phyloP scores from a whole-genome alignment of 1,140 invertebrate species.

The Arion vulgaris region DNA sequence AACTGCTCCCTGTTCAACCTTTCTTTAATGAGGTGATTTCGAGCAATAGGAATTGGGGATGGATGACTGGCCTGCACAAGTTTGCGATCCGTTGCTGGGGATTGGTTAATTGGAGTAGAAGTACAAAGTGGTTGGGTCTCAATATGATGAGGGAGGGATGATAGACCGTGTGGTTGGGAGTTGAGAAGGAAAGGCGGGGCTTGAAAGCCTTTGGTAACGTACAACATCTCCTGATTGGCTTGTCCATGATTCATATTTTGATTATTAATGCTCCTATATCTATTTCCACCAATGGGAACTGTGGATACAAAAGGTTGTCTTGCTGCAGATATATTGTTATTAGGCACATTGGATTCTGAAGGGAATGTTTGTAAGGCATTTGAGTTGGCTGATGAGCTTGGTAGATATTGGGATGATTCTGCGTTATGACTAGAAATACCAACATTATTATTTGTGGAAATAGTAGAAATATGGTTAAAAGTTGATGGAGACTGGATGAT shows the following conservation, averaged over 20 bases:
- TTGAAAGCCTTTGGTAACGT: constrained; percentile 7
- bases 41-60: background rate
- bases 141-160: background rate
- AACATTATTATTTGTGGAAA: background rate
- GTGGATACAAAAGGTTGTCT: background rate
- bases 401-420: background rate
- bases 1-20: background rate
- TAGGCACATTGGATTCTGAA: background rate
- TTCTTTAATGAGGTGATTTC: background rate
- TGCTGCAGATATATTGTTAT: too few relatives aligned
- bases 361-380: background rate
- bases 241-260: background rate
- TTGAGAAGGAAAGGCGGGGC: background rate
- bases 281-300: background rate
- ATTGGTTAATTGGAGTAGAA: constrained; percentile 24
- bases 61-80: constrained; percentile 11
- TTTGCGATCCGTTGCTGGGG: constrained; percentile 10
- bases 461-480: background rate
- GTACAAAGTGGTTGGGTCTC: constrained; percentile 4
- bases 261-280: background rate
- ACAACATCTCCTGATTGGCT: background rate
- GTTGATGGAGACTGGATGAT: background rate
- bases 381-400: background rate
- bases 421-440: background rate
- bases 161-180: background rate